Percentiles rank a stretch among this genome's conserved stretches.
These are phyloP conservation scores for Micrastur ruficollis DNA, from an alignment of 2,797 vertebrate genomes.

Conservation along the genomic window DNA sequence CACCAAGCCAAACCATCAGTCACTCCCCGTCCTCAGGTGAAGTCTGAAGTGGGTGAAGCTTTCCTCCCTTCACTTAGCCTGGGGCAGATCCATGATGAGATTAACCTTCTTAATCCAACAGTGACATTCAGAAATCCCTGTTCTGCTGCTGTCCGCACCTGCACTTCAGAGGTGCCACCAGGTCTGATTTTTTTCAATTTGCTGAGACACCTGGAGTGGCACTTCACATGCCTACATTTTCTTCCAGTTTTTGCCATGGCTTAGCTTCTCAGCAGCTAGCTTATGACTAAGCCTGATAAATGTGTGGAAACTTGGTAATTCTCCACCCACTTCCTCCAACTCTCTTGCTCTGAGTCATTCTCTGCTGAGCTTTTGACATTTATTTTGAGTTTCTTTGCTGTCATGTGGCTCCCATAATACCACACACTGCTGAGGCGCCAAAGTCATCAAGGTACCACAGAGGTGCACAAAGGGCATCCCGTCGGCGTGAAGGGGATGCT, in stretches of 20 bases:
- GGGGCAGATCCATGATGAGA: not conserved
- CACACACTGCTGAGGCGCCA: not conserved
- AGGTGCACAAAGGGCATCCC: not conserved
- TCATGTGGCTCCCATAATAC: not conserved
- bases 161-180: not conserved
- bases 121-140: not conserved
- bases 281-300: slow-evolving; percentile 57
- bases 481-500: not conserved
- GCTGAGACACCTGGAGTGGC: not conserved
- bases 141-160: not conserved
- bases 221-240: not conserved
- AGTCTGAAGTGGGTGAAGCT: not conserved
- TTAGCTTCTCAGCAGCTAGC: slow-evolving; percentile 35
- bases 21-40: not conserved
- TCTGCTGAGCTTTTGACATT: slow-evolving; percentile 43
- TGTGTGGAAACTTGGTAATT: slow-evolving; percentile 57
- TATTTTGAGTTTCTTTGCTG: slow-evolving; percentile 28
- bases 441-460: not conserved
- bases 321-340: slow-evolving; percentile 54
- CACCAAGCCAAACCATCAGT: not conserved
- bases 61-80: not conserved
- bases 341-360: slow-evolving; percentile 55
- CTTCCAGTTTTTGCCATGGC: not conserved
- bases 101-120: not conserved
- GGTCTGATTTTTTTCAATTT: not conserved